phyloP scores from a whole-genome alignment of 2,113 vertebrate species.

The Microcebus jonahi region DNA sequence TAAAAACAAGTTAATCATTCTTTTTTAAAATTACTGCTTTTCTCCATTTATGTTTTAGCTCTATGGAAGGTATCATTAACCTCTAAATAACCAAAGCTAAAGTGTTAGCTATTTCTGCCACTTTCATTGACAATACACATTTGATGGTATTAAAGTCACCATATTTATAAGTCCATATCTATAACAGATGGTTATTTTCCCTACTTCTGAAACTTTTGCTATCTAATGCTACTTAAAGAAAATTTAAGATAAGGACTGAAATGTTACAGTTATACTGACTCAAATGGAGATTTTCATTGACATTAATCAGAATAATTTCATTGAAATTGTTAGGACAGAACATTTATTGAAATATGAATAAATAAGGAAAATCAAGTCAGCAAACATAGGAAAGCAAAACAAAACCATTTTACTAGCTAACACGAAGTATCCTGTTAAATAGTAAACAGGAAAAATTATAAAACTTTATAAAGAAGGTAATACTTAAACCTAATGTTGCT shows the following conservation, averaged over 20 bases:
- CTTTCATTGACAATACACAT: neutral
- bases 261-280: neutral
- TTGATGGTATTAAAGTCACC: neutral
- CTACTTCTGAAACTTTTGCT: neutral
- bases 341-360: constrained; percentile 21
- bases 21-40: neutral
- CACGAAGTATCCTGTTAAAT: neutral
- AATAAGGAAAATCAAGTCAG: neutral
- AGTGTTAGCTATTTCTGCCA: neutral
- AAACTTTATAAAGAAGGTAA: neutral
- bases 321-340: neutral
- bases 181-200: neutral
- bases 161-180: neutral
- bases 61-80: neutral
- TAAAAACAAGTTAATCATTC: neutral
- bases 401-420: neutral
- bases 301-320: neutral
- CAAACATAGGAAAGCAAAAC: constrained; percentile 23
- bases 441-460: neutral
- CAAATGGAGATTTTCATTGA: constrained; percentile 11
- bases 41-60: neutral
- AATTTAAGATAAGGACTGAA: neutral
- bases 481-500: neutral
- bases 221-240: neutral
- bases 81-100: neutral